Evolutionary conservation across 2,113 vertebrate genomes (phyloP), one percentile per base, ranked within the genome.

Genomic region (Macaca mulatta): DNA sequence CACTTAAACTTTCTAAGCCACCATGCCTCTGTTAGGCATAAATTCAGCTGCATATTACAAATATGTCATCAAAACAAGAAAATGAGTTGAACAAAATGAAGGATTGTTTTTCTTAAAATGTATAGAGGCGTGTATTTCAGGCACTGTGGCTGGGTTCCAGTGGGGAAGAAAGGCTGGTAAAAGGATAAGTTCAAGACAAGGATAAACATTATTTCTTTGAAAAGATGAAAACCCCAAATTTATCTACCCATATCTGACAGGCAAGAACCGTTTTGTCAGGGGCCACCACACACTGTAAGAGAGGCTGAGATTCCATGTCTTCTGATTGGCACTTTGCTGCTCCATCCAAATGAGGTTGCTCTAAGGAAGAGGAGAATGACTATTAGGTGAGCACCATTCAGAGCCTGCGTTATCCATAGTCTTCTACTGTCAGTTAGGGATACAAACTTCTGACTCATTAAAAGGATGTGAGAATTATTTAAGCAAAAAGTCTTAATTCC

Each of bases 381-480:
- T 16, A 11, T 22, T 80, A 77, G 0, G 3, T 86, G 23, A 30
- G 40, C 13, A 57, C 13, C 35, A 50, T 20, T 23, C 22, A 16
- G 2, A 38, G 5, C 48, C 30, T 45, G 4, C 5, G 1, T 82
- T 45, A 48, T 0, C 7, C 4, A 3, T 1, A 1, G 45, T 38
- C 18, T 27, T 70, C 35, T 6, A 27, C 10, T 13, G 9, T 18
- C 32, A 52, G 35, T 64, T 38, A 11, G 43, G 35, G 12, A 55
- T 45, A 61, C 18, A 59, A 45, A 72, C 79, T 25, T 16, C 6
- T 45, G 48, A 16, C 13, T 78, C 12, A 57, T 32, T 45, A 57
- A 81, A 87, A 59, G 35, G 32, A 89, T 78, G 30, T 52, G 25
- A 59, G 30, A 4, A 72, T 81, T 69, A 83, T 38, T 89, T 75